These are phyloP conservation scores for Melitaea cinxia DNA, from an alignment of 1,140 invertebrate species.

Conservation along the genomic window DNA sequence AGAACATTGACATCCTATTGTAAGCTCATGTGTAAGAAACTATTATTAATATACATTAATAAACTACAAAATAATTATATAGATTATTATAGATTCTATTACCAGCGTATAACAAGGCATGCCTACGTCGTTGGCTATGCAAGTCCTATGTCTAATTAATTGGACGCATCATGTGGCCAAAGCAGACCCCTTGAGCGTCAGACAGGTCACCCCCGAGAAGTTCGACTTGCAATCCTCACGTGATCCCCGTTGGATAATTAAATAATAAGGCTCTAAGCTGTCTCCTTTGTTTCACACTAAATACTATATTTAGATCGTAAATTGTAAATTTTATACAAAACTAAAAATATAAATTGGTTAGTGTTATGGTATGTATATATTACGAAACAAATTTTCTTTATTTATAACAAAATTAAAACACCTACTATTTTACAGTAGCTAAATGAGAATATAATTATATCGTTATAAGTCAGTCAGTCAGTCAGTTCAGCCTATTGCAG, in stretches of 20 bases:
- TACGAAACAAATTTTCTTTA: no score
- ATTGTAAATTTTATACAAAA: neutral
- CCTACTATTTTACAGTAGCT: no score
- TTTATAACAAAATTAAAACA: no score
- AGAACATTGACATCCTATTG: no score
- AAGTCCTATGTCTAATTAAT: conserved; percentile 69
- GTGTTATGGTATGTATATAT: no score
- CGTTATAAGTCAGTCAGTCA: no score
- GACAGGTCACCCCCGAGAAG: conserved; percentile 58
- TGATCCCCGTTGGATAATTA: conserved; percentile 69
- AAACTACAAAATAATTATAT: neutral
- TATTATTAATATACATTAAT: no score
- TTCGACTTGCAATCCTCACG: conserved; percentile 58
- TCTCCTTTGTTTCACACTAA: conserved; percentile 46
- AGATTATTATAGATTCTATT: conserved; percentile 3
- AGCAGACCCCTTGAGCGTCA: conserved; percentile 61
- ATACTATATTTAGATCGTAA: conserved; percentile 9
- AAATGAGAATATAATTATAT: no score
- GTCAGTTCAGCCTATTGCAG: no score
- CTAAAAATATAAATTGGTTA: no score
- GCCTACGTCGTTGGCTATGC: conserved; percentile 3
- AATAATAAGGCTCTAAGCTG: conserved; percentile 68
- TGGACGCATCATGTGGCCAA: conserved; percentile 55
- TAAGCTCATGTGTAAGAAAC: no score
- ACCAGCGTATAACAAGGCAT: neutral